Evolutionary conservation across 2,888 invertebrate genomes (phyloP).

Genomic region (Nephrocerus scutellatus): DNA sequence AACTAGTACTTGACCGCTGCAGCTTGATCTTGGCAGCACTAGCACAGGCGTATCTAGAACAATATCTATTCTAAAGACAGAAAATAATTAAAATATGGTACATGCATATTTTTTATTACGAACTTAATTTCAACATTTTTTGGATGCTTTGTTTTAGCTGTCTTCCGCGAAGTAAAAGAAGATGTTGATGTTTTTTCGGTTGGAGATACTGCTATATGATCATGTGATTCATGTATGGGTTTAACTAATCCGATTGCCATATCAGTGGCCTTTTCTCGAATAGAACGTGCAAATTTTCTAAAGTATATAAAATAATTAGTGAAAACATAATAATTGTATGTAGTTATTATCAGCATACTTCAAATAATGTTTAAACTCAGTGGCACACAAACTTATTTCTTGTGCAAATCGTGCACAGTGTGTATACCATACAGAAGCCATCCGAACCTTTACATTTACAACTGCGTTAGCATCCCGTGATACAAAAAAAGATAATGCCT

Average conservation of each 20-base stretch:
- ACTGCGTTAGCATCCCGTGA: conserved; percentile 37
- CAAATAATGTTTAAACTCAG: conserved; percentile 79
- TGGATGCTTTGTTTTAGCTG: not conserved
- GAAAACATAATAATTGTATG: too few species aligned
- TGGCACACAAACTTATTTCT: conserved; percentile 81
- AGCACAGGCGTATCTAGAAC: conserved; percentile 87
- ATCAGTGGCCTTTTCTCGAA: conserved; percentile 85
- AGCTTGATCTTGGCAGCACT: conserved; percentile 71
- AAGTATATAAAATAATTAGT: too few species aligned
- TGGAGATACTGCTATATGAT: conserved; percentile 14
- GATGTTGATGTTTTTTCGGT: conserved; percentile 18
- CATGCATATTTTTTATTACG: too few species aligned
- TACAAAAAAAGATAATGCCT: conserved; percentile 46
- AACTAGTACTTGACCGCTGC: conserved; percentile 77
- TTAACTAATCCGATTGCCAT: conserved; percentile 86
- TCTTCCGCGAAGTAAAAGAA: not conserved
- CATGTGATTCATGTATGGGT: conserved; percentile 49
- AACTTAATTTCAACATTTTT: not conserved
- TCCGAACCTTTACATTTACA: conserved; percentile 49
- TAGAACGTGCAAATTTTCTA: conserved; percentile 73
- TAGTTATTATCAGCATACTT: conserved; percentile 35
- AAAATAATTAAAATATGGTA: conserved; percentile 1
- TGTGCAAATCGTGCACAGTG: conserved; percentile 81
- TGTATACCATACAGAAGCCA: conserved; percentile 90
- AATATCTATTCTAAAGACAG: conserved; percentile 57